These are phyloP conservation scores for Geopemphigus sp. DNA, from an alignment of 1,140 invertebrate genomes.

Conservation along the genomic window DNA sequence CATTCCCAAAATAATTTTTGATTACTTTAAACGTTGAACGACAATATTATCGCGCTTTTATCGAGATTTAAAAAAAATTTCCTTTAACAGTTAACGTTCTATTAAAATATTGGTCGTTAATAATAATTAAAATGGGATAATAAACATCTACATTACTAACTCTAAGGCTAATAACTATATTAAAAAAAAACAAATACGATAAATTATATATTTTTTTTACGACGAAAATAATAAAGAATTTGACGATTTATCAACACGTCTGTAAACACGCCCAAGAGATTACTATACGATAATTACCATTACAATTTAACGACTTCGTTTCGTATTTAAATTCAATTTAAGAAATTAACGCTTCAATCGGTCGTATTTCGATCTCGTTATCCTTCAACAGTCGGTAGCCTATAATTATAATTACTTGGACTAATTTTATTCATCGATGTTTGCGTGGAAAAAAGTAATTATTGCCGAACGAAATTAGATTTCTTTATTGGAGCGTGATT, in stretches of 20 bases:
- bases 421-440: neutral
- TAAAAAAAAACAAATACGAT: too few relatives aligned
- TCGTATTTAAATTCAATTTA: neutral
- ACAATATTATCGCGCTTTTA: too few relatives aligned
- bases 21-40: neutral
- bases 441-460: neutral
- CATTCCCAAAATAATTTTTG: neutral
- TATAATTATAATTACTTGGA: neutral
- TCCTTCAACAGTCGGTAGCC: neutral
- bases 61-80: too few relatives aligned
- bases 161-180: too few relatives aligned
- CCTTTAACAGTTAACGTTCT: too few relatives aligned
- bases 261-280: neutral
- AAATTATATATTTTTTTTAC: too few relatives aligned
- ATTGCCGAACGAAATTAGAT: neutral
- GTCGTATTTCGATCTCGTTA: neutral
- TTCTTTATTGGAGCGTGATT: neutral
- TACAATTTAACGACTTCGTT: neutral
- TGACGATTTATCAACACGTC: too few relatives aligned
- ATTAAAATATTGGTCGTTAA: too few relatives aligned
- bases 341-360: neutral
- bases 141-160: too few relatives aligned
- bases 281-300: neutral
- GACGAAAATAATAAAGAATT: too few relatives aligned
- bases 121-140: too few relatives aligned